These are phyloP conservation scores for Bufo gargarizans DNA, from an alignment of 2,113 vertebrate species.

Conservation along the genomic window DNA sequence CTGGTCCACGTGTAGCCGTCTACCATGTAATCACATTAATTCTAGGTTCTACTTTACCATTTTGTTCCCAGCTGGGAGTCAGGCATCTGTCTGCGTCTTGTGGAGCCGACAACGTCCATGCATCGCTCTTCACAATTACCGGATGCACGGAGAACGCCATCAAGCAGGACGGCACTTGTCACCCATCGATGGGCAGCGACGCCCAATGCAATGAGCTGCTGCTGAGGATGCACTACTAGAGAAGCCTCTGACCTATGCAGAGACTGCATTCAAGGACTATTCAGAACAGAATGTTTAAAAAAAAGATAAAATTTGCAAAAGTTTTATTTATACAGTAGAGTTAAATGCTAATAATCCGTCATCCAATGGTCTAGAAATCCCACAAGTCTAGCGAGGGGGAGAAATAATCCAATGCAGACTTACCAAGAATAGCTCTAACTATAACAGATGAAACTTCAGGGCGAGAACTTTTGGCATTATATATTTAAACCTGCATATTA, in stretches of 20 bases:
- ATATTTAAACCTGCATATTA: neutral
- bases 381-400: neutral
- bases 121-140: neutral
- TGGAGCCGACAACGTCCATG: neutral
- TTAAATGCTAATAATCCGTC: neutral
- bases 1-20: slow-evolving; percentile 14
- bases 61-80: slow-evolving; percentile 52
- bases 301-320: neutral
- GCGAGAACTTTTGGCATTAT: neutral
- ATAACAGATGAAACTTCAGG: neutral
- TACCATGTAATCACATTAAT: slow-evolving; percentile 55
- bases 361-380: neutral
- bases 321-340: neutral
- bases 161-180: neutral
- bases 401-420: neutral
- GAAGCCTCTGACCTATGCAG: neutral
- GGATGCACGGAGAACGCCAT: neutral
- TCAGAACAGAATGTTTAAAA: neutral
- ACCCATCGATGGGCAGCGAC: neutral
- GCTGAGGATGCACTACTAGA: neutral
- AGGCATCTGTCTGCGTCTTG: slow-evolving; percentile 46
- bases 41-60: slow-evolving; percentile 51
- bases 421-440: neutral
- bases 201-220: neutral
- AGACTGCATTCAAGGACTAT: neutral